These are phyloP conservation scores for Phenganax subtilis DNA, from an alignment of 92 coral and sea anemone species.

Conservation along the genomic window DNA sequence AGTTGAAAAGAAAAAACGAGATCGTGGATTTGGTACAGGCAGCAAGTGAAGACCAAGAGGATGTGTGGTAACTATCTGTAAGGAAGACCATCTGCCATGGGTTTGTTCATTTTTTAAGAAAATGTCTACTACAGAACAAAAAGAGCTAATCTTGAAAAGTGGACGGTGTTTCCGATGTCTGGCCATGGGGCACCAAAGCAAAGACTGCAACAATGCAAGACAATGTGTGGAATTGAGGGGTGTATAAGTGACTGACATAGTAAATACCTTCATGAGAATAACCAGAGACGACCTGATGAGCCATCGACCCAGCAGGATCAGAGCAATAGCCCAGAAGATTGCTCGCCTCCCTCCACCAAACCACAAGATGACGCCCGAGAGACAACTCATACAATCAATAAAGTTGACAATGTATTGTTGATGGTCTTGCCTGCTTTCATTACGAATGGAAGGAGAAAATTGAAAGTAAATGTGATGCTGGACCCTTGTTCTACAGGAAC, in stretches of 20 bases:
- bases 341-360: too few species aligned
- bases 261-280: neutral
- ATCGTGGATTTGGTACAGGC: conserved; percentile 6
- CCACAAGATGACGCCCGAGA: too few species aligned
- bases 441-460: too few species aligned
- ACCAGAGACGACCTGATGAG: neutral
- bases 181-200: neutral
- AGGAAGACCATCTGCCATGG: conserved; percentile 20
- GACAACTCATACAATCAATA: too few species aligned
- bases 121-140: neutral
- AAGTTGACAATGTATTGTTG: too few species aligned
- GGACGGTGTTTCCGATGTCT: neutral
- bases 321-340: too few species aligned
- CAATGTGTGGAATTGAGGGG: neutral
- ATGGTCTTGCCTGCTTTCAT: too few species aligned
- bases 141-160: neutral
- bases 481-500: too few species aligned
- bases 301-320: neutral
- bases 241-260: neutral
- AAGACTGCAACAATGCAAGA: neutral
- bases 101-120: neutral
- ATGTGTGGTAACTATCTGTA: conserved; percentile 28
- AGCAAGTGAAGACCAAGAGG: conserved; percentile 12
- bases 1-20: neutral
- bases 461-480: too few species aligned